Evolutionary conservation across 2,113 vertebrate species (phyloP).

Genomic region (Mustela lutreola): DNA sequence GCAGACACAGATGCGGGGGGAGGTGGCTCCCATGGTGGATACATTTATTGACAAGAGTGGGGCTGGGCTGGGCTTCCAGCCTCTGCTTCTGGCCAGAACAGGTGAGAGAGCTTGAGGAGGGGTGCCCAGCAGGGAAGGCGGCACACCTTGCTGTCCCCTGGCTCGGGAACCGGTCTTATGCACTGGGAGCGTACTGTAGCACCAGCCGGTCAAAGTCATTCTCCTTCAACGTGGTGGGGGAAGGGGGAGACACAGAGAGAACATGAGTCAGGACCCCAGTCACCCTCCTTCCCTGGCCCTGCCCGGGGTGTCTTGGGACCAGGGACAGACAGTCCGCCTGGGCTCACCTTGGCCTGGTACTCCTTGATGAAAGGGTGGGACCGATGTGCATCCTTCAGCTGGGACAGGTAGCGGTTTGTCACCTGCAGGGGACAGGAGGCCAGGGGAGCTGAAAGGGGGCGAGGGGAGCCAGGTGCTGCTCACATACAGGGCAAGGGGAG

Average conservation of each 20-base stretch:
- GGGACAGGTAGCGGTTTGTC: slow-evolving; percentile 96
- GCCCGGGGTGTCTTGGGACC: neutral
- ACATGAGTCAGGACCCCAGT: neutral
- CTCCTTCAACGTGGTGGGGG: slow-evolving; percentile 87
- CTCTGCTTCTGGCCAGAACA: neutral
- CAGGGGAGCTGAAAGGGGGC: neutral
- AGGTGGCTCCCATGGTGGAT: neutral
- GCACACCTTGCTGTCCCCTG: neutral
- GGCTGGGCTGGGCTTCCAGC: neutral
- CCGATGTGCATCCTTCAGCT: slow-evolving; percentile 96
- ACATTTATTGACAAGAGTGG: slow-evolving; percentile 54
- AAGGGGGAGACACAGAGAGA: neutral
- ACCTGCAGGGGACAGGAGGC: slow-evolving; percentile 86
- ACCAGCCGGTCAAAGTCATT: slow-evolving; percentile 96
- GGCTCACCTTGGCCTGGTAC: slow-evolving; percentile 94
- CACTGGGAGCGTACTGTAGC: slow-evolving; percentile 93
- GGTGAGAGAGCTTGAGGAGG: neutral
- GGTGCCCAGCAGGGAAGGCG: fast-evolving
- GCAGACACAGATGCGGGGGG: neutral
- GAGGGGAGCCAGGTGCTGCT: neutral
- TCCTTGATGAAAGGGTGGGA: slow-evolving; percentile 96
- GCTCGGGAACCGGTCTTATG: slow-evolving; percentile 73
- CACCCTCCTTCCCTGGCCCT: neutral
- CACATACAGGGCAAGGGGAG: too few species aligned
- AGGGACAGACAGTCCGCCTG: fast-evolving